Evolutionary conservation across 2,888 invertebrate genomes (phyloP).

Genomic region (Allygus modestus): DNA sequence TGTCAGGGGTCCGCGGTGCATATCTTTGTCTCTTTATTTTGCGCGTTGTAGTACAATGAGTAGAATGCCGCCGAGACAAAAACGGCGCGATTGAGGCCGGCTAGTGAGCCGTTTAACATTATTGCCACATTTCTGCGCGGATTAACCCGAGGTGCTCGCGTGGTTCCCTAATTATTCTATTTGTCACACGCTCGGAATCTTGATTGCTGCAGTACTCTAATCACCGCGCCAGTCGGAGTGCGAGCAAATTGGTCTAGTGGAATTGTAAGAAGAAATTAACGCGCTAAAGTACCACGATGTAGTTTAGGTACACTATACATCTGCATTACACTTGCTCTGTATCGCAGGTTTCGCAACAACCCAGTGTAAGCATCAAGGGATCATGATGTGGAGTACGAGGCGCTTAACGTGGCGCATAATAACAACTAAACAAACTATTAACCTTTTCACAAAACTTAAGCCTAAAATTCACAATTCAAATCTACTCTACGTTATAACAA

Average conservation of each 20-base stretch:
- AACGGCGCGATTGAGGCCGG: constrained; percentile 36
- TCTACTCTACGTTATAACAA: too few species aligned
- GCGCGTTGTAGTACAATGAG: constrained; percentile 50
- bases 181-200: constrained; percentile 49
- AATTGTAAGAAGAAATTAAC: neutral
- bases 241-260: constrained; percentile 13
- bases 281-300: neutral
- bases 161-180: constrained; percentile 47
- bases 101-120: constrained; percentile 35
- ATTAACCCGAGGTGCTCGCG: constrained; percentile 11
- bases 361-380: too few species aligned
- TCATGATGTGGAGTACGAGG: too few species aligned
- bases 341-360: too few species aligned
- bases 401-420: too few species aligned
- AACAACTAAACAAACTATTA: too few species aligned
- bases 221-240: neutral
- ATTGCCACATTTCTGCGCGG: constrained; percentile 45
- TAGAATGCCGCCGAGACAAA: constrained; percentile 55
- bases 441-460: too few species aligned
- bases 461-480: too few species aligned
- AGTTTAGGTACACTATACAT: too few species aligned
- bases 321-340: too few species aligned
- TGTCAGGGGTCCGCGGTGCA: constrained; percentile 36
- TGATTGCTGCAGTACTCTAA: constrained; percentile 29
- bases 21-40: constrained; percentile 58